Conservation (phyloP, 2,797 vertebrate genomes). For the Megaceryle alcyon region DNA sequence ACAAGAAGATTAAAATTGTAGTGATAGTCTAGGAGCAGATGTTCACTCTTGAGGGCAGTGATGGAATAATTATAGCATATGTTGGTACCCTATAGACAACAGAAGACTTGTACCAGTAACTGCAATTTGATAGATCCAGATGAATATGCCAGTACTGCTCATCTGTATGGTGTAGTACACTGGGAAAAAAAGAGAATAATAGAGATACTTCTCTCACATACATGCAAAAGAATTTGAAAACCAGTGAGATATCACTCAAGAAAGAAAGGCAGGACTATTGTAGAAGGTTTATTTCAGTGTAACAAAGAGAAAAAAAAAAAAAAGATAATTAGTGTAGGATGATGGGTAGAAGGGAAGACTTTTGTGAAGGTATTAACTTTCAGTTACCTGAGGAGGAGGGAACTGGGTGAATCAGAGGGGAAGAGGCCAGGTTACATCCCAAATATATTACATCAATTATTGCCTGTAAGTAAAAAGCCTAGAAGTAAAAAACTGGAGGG, state of each 20-base stretch:
- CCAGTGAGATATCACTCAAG: background rate
- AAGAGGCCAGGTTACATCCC: background rate
- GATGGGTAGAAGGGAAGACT: background rate
- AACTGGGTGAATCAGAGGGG: background rate
- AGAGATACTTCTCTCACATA: background rate
- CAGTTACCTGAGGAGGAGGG: background rate
- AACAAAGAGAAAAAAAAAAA: background rate
- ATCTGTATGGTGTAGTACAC: background rate
- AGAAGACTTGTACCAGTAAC: background rate
- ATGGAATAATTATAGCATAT: constrained; percentile 40
- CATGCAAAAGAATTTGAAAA: background rate
- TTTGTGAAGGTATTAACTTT: background rate
- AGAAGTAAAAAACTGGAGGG: background rate
- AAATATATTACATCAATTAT: background rate
- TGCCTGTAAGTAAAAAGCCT: background rate
- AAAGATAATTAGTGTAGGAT: background rate
- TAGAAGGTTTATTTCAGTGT: background rate
- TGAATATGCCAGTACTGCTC: background rate
- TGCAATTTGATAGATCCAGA: constrained; percentile 5
- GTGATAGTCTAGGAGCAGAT: constrained; percentile 28
- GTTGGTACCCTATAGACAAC: background rate
- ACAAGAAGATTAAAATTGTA: constrained; percentile 21
- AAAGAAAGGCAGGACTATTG: background rate
- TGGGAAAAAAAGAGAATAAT: background rate
- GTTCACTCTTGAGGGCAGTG: constrained; percentile 39